Base-by-base conservation (phyloP, 64 coral and sea anemone genomes). In the Pachyseris speciosa region DNA sequence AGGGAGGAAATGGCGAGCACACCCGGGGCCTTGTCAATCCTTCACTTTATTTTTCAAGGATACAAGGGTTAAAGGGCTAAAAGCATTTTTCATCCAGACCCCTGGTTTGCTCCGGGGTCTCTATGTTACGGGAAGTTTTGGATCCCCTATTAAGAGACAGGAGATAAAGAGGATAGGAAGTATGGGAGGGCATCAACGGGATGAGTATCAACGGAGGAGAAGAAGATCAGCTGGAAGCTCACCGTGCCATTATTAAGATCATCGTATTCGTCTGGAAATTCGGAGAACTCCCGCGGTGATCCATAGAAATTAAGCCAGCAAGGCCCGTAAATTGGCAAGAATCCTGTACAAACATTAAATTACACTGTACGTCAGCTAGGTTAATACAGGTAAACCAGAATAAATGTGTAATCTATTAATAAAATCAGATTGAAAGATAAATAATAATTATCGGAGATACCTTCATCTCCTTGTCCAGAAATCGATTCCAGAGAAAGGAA, bases 291-390 rank as follows among this genome's bases (percentile, higher is more conserved):
- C 20, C 96, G 67, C 0, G 96, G 94, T 10, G 96, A 98, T 12
- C 96, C 96, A 83, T 95, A 98, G 47, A 98, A 92, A 61, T 98
- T 98, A 13, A 99, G 37, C 57, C 84, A 99, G 37, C 90, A 86
- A 12, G 97, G 97, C 12, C 97, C 97, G 76, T 80, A 99, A 39
- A 58, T 93, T 45, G 97, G 97, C 22, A 94, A 52, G 72, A 95
- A 99, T 26, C 97, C 97, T 99, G 41, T 55, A 51, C 24, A 63
- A 25, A 26, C 2, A 60, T 2, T 12, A 55, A 44, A 61, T 10
- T n/a, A 4, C 72, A 27, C 22, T 10, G 3, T 2, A 4, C 9
- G 7, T 64, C 9, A n/a, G n/a, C n/a, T n/a, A n/a, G n/a, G n/a
- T n/a, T 41, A 70, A 25, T 27, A 41, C 69, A 34, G 11, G 26